Evolutionary conservation across 2,888 invertebrate species (phyloP).

Genomic region (Pterostichus madidus): DNA sequence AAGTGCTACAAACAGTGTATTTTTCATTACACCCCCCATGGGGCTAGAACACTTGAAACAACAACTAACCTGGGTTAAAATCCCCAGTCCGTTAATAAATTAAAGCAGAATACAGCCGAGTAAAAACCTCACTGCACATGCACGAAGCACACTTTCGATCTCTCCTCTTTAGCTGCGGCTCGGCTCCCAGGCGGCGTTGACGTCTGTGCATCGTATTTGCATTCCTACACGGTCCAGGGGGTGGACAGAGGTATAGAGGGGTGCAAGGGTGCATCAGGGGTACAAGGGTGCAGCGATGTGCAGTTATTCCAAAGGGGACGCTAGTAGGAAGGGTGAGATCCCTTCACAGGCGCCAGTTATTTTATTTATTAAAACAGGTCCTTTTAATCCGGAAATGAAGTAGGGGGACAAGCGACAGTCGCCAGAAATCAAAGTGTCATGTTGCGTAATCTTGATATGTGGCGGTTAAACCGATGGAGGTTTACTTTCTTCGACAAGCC

Average conservation of each 20-base stretch:
- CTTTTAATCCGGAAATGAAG: slow-evolving; percentile 65
- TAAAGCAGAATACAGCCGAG: background rate
- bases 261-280: background rate
- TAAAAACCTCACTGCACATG: slow-evolving; percentile 34
- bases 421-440: slow-evolving; percentile 64
- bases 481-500: background rate
- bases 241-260: background rate
- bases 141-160: background rate
- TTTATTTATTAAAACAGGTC: slow-evolving; percentile 67
- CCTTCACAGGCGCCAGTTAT: slow-evolving; percentile 58
- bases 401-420: slow-evolving; percentile 29
- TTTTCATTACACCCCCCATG: too few relatives aligned
- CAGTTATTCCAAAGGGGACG: slow-evolving; percentile 55
- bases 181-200: slow-evolving; percentile 4
- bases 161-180: background rate
- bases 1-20: too few relatives aligned
- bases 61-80: background rate
- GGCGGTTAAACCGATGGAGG: slow-evolving; percentile 37
- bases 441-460: slow-evolving; percentile 65
- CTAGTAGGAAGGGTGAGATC: slow-evolving; percentile 30
- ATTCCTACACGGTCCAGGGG: slow-evolving; percentile 33
- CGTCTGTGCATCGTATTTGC: slow-evolving; percentile 47
- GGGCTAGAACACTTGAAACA: too few relatives aligned
- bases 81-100: slow-evolving; percentile 22
- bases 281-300: slow-evolving; percentile 28